Evolutionary conservation across 2,113 vertebrate genomes (phyloP).

Genomic region (Phylloscopus trochilus): DNA sequence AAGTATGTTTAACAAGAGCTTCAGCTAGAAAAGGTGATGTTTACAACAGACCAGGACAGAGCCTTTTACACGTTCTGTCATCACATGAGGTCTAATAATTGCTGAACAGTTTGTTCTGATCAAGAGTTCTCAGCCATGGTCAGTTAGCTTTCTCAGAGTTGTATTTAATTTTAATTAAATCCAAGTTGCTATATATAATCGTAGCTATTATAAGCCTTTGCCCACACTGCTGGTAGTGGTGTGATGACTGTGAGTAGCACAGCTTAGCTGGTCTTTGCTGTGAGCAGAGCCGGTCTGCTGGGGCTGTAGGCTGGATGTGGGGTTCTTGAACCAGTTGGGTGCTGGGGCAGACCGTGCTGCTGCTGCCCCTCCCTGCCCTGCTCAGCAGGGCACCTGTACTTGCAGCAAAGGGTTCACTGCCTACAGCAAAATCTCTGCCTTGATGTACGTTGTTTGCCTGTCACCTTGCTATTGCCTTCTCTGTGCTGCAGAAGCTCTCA

Average conservation of each 20-base stretch:
- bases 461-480: neutral
- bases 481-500: neutral
- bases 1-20: neutral
- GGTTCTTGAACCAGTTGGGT: neutral
- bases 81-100: neutral
- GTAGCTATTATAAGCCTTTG: neutral
- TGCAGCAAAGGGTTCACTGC: rapidly evolving
- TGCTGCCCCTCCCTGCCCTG: neutral
- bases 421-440: neutral
- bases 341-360: neutral
- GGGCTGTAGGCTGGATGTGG: rapidly evolving
- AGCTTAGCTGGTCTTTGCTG: neutral
- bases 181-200: neutral
- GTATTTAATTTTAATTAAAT: neutral
- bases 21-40: neutral
- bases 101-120: neutral
- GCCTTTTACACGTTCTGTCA: neutral
- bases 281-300: neutral
- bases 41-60: neutral
- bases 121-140: neutral
- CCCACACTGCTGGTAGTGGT: neutral
- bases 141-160: neutral
- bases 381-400: rapidly evolving
- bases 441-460: neutral
- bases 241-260: neutral